phyloP scores from a whole-genome alignment of 2,113 vertebrate species.

The Rhinoderma darwinii region DNA sequence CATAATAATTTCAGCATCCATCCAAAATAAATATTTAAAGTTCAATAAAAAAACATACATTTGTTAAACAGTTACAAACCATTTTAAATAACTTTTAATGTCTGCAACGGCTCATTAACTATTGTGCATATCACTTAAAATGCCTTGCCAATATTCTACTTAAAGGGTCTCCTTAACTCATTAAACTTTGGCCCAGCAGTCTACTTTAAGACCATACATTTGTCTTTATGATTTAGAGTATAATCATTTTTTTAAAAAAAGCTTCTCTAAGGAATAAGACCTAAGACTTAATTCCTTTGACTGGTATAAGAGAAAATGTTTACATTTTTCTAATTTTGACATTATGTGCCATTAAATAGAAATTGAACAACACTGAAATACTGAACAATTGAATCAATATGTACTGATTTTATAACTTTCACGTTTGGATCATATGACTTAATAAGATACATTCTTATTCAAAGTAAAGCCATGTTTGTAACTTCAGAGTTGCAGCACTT shows the following conservation, averaged over 20 bases:
- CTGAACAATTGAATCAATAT: background rate
- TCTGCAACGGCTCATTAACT: conserved; percentile 24
- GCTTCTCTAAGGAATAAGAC: background rate
- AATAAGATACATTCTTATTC: background rate
- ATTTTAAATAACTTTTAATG: conserved; percentile 18
- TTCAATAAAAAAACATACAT: background rate
- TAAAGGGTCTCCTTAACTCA: conserved; percentile 7
- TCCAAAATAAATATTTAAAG: conserved; percentile 30
- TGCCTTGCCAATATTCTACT: background rate
- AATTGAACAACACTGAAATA: background rate
- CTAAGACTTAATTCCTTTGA: background rate
- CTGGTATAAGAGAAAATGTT: background rate
- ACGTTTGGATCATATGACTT: background rate
- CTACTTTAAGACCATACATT: background rate
- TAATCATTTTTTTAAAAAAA: conserved; percentile 15
- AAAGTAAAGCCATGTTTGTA: background rate
- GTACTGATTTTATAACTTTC: background rate
- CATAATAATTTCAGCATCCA: background rate
- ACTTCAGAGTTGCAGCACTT: background rate
- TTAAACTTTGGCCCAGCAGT: conserved; percentile 16
- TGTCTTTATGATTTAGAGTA: conserved; percentile 4
- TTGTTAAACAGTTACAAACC: background rate
- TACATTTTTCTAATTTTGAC: background rate
- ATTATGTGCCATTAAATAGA: background rate
- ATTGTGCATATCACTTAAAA: conserved; percentile 16